phyloP scores from a whole-genome alignment of 2,888 invertebrate genomes.

The Drosophila gaucha region DNA sequence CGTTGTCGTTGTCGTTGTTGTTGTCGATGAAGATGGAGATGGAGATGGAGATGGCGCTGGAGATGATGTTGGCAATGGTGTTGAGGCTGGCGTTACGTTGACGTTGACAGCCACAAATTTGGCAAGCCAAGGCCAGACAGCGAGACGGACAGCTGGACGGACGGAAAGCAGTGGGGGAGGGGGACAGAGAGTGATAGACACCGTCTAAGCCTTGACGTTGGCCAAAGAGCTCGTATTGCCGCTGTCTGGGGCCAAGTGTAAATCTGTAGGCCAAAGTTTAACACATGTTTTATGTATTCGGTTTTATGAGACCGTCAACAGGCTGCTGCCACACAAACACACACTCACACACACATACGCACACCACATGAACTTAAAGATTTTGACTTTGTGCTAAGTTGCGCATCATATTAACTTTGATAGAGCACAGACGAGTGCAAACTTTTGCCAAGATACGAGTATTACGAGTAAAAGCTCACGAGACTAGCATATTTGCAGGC shows the following conservation, averaged over 20 bases:
- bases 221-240: slow-evolving; percentile 15
- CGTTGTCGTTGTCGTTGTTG: slow-evolving; percentile 27
- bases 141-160: slow-evolving; percentile 25
- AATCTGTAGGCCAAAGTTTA: slow-evolving; percentile 50
- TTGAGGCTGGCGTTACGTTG: slow-evolving; percentile 37
- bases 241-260: slow-evolving; percentile 52
- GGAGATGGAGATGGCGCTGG: slow-evolving; percentile 5
- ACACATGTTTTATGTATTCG: slow-evolving; percentile 62
- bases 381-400: slow-evolving; percentile 33
- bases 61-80: slow-evolving; percentile 18
- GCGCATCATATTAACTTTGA: slow-evolving; percentile 31
- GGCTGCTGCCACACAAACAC: slow-evolving; percentile 21
- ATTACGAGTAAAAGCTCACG: slow-evolving; percentile 6
- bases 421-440: slow-evolving; percentile 10
- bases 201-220: slow-evolving; percentile 41
- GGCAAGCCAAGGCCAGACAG: slow-evolving; percentile 55
- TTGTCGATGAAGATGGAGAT: slow-evolving; percentile 10
- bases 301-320: slow-evolving; percentile 52
- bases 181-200: slow-evolving; percentile 15
- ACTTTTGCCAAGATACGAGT: slow-evolving; percentile 33
- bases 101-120: slow-evolving; percentile 72
- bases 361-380: slow-evolving; percentile 9
- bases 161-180: background rate
- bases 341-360: background rate
- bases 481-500: slow-evolving; percentile 19